Conservation (phyloP, 1,140 invertebrate genomes). For the Drosophila truncata region DNA sequence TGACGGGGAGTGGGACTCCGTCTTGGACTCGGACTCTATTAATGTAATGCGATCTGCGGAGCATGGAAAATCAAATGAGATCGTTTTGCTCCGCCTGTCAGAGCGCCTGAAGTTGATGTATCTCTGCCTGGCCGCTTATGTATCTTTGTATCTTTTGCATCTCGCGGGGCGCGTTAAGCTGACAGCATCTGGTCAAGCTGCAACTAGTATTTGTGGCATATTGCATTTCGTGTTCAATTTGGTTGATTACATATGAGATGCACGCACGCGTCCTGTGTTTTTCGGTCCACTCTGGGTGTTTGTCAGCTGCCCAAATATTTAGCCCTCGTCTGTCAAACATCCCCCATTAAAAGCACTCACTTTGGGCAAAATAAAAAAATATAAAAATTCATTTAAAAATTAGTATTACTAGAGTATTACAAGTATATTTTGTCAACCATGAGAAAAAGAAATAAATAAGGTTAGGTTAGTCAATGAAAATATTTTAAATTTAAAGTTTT, state of each 20-base stretch:
- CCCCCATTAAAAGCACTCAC: constrained; percentile 6
- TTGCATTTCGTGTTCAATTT: constrained; percentile 55
- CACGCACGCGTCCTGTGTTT: neutral
- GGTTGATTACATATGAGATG: constrained; percentile 24
- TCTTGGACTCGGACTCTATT: constrained; percentile 44
- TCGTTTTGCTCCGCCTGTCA: constrained; percentile 47
- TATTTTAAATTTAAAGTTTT: neutral
- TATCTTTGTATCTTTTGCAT: constrained; percentile 26
- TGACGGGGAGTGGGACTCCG: neutral
- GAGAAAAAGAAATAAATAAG: neutral
- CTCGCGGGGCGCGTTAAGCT: constrained; percentile 25
- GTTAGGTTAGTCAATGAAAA: neutral
- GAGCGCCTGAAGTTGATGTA: constrained; percentile 48
- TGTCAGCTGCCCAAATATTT: constrained; percentile 76
- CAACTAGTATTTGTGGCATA: constrained; percentile 67
- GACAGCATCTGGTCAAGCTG: constrained; percentile 66
- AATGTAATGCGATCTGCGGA: constrained; percentile 69
- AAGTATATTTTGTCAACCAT: too few relatives aligned
- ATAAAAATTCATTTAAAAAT: neutral
- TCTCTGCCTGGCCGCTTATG: constrained; percentile 21
- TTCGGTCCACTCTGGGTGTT: constrained; percentile 3
- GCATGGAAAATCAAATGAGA: constrained; percentile 66
- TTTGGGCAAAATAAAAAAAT: neutral
- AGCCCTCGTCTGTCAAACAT: constrained; percentile 52
- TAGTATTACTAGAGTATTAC: neutral